Conservation (phyloP, 64 coral and sea anemone species). For the Trachythela sp. region DNA sequence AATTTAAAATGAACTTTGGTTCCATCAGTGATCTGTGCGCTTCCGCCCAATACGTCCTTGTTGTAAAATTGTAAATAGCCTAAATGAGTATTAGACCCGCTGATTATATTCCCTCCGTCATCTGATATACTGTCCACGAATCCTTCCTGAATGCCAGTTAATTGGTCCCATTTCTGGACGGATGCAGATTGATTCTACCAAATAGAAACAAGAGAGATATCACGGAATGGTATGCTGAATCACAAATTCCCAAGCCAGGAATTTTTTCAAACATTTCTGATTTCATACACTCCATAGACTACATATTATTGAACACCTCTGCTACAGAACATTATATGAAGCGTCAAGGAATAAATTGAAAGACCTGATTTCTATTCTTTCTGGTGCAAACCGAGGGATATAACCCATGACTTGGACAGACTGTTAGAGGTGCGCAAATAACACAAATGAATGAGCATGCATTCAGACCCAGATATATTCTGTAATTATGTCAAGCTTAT, state of each 20-base stretch:
- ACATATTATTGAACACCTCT: no score
- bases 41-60: neutral
- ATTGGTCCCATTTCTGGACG: slow-evolving; percentile 23
- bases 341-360: no score
- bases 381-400: no score
- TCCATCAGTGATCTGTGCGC: neutral
- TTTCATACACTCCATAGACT: no score
- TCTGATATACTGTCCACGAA: slow-evolving; percentile 2
- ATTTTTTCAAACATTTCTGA: no score
- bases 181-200: slow-evolving; percentile 5
- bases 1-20: slow-evolving; percentile 43
- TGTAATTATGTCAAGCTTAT: no score
- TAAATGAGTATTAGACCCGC: neutral
- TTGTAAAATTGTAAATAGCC: slow-evolving; percentile 28
- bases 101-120: slow-evolving; percentile 24
- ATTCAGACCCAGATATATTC: no score
- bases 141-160: slow-evolving; percentile 48
- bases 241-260: neutral
- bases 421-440: no score
- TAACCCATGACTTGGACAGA: no score
- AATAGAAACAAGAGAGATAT: neutral
- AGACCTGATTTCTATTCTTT: no score
- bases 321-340: no score
- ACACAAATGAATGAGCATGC: no score
- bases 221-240: neutral